A percentile compares a stretch with the other conserved stretches of the same genome.
Conservation (phyloP, 2,797 vertebrate genomes). For the Argyrosomus regius region DNA sequence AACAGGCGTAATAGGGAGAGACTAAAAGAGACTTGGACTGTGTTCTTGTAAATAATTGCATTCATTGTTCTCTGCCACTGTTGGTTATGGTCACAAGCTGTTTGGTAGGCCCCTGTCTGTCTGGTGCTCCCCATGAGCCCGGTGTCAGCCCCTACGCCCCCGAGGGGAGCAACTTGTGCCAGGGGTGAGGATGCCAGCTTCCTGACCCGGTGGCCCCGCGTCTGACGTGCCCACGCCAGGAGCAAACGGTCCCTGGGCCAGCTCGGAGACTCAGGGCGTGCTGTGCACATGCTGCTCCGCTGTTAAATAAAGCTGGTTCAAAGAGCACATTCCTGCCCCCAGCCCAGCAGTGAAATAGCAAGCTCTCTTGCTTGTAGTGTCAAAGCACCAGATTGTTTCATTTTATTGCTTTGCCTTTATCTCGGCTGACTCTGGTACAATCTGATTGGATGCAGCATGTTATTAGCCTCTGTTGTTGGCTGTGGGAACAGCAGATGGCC, state of each 20-base stretch:
- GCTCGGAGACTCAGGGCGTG: slow-evolving; percentile 71
- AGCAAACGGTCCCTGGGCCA: slow-evolving; percentile 73
- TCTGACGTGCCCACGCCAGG: slow-evolving; percentile 80
- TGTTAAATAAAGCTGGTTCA: slow-evolving; percentile 83
- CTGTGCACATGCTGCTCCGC: slow-evolving; percentile 79
- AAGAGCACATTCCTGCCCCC: slow-evolving; percentile 84
- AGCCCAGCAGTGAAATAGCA: slow-evolving; percentile 68
- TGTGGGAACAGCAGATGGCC: slow-evolving; percentile 75
- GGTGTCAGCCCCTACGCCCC: slow-evolving; percentile 82
- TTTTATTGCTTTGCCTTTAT: slow-evolving; percentile 82
- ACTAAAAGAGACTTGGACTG: slow-evolving; percentile 85
- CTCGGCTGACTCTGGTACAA: slow-evolving; percentile 64
- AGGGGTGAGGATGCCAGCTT: slow-evolving; percentile 86
- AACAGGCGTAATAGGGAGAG: slow-evolving; percentile 78
- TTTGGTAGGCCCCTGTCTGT: slow-evolving; percentile 89
- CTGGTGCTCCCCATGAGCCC: slow-evolving; percentile 85
- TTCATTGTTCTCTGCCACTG: slow-evolving; percentile 86
- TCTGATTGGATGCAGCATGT: slow-evolving; percentile 76
- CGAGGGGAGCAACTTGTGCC: slow-evolving; percentile 84
- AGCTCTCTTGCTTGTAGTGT: slow-evolving; percentile 74
- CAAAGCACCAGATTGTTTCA: slow-evolving; percentile 82
- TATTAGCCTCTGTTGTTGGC: slow-evolving; percentile 71
- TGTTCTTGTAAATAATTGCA: slow-evolving; percentile 87
- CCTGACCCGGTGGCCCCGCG: slow-evolving; percentile 80
- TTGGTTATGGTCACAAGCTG: slow-evolving; percentile 89